Conservation (phyloP, 1,140 invertebrate species). For the Drosophila kurseongensis region DNA sequence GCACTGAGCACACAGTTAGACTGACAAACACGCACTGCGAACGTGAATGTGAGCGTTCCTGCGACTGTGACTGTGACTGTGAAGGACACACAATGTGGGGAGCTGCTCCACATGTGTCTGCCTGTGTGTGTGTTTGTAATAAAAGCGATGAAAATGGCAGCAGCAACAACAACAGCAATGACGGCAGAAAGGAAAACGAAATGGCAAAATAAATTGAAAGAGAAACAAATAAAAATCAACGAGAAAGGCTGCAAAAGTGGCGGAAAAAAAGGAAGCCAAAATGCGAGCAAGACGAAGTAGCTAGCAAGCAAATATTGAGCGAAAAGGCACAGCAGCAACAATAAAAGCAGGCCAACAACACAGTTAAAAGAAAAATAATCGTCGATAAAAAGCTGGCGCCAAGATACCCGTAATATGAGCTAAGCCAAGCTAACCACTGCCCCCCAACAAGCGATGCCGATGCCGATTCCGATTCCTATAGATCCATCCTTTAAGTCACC, state of each 20-base stretch:
- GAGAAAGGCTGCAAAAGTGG: slow-evolving; percentile 82
- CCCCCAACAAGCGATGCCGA: slow-evolving; percentile 40
- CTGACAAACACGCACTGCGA: slow-evolving; percentile 48
- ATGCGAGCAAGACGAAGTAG: slow-evolving; percentile 9
- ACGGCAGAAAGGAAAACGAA: slow-evolving; percentile 83
- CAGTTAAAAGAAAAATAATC: slow-evolving; percentile 76
- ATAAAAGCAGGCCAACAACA: slow-evolving; percentile 30
- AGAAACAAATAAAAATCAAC: slow-evolving; percentile 83
- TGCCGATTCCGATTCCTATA: slow-evolving; percentile 15
- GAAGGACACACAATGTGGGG: slow-evolving; percentile 79
- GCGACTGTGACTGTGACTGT: slow-evolving; percentile 59
- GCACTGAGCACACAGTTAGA: slow-evolving; percentile 38
- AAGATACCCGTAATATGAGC: slow-evolving; percentile 83
- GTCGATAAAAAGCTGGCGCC: slow-evolving; percentile 81
- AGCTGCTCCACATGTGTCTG: slow-evolving; percentile 68
- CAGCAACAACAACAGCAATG: slow-evolving; percentile 73
- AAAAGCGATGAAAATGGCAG: slow-evolving; percentile 82
- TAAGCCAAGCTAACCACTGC: slow-evolving; percentile 81
- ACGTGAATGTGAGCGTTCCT: slow-evolving; percentile 39
- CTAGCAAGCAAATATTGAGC: slow-evolving; percentile 80
- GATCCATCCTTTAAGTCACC: slow-evolving; percentile 5
- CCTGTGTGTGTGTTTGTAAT: slow-evolving; percentile 66
- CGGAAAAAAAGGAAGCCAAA: slow-evolving; percentile 71
- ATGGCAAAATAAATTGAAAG: slow-evolving; percentile 83
- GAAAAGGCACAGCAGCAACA: slow-evolving; percentile 63